Evolutionary conservation across 2,797 vertebrate species (phyloP).

Genomic region (Poeciliopsis gracilis): DNA sequence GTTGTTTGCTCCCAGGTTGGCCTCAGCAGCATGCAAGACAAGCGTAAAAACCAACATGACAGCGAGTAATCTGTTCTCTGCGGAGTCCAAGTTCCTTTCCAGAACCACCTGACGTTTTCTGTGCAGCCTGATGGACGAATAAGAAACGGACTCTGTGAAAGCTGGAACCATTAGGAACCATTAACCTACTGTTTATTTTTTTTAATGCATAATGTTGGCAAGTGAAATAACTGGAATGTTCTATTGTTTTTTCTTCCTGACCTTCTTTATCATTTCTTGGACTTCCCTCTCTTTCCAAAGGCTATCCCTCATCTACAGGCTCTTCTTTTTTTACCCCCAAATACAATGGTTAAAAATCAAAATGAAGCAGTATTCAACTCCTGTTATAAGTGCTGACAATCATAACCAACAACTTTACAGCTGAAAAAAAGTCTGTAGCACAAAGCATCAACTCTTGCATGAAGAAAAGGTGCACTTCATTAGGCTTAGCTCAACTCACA

Average conservation of each 20-base stretch:
- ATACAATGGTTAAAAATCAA: slow-evolving; percentile 33
- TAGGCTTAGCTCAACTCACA: slow-evolving; percentile 2
- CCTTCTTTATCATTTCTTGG: slow-evolving; percentile 8
- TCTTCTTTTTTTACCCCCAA: slow-evolving; percentile 12
- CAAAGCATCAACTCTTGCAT: slow-evolving; percentile 3
- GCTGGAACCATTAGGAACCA: slow-evolving; percentile 1
- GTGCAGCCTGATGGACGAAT: slow-evolving; percentile 29
- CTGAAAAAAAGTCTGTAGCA: background rate
- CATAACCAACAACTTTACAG: slow-evolving; percentile 40
- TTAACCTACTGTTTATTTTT: background rate
- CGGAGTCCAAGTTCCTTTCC: slow-evolving; percentile 37
- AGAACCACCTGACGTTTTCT: slow-evolving; percentile 11
- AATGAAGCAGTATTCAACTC: slow-evolving; percentile 12
- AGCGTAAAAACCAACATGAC: slow-evolving; percentile 59
- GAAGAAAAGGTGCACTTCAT: background rate
- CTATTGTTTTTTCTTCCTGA: background rate
- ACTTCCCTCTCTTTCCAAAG: slow-evolving; percentile 3
- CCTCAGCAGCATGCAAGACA: slow-evolving; percentile 7
- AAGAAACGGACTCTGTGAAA: slow-evolving; percentile 7
- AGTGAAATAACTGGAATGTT: background rate
- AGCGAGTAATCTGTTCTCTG: slow-evolving; percentile 49
- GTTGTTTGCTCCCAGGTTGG: slow-evolving; percentile 29
- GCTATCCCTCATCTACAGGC: slow-evolving; percentile 23
- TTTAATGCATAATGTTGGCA: background rate
- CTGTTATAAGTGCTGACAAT: slow-evolving; percentile 22